Conservation (phyloP, 2,888 invertebrate species). For the Sinohyriopsis cumingii region DNA sequence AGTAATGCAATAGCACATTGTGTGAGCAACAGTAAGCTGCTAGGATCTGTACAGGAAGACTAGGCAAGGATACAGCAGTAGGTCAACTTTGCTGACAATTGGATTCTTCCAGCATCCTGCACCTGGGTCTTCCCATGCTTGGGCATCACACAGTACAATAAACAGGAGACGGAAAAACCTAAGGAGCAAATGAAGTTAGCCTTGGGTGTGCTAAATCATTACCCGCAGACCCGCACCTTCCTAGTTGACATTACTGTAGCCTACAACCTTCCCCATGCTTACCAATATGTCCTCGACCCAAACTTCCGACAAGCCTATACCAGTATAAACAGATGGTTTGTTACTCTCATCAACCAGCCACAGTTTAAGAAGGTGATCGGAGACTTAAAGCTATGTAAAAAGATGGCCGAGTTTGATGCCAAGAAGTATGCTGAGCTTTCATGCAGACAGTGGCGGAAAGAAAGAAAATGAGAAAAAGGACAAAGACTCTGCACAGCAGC, state of each 20-base stretch:
- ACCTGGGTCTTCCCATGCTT: conserved; percentile 98
- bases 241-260: conserved; percentile 95
- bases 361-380: conserved; percentile 85
- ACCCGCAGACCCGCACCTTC: conserved; percentile 89
- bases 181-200: conserved; percentile 86
- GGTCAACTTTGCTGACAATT: conserved; percentile 89
- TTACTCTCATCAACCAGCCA: conserved; percentile 90
- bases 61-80: conserved; percentile 91
- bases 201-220: conserved; percentile 83
- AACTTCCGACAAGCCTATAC: conserved; percentile 71
- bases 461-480: too few species aligned
- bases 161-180: conserved; percentile 87
- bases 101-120: conserved; percentile 93
- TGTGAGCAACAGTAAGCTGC: conserved; percentile 87
- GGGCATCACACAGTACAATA: conserved; percentile 92
- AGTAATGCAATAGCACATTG: too few species aligned
- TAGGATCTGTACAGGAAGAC: conserved; percentile 82
- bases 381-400: conserved; percentile 82
- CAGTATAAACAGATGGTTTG: conserved; percentile 95
- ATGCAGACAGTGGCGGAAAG: too few species aligned
- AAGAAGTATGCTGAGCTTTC: too few species aligned
- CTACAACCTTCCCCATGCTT: conserved; percentile 89
- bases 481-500: too few species aligned
- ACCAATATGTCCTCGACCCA: conserved; percentile 80
- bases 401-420: conserved; percentile 84